phyloP scores from a whole-genome alignment of 1,140 invertebrate species.

The Heterodera schachtii region DNA sequence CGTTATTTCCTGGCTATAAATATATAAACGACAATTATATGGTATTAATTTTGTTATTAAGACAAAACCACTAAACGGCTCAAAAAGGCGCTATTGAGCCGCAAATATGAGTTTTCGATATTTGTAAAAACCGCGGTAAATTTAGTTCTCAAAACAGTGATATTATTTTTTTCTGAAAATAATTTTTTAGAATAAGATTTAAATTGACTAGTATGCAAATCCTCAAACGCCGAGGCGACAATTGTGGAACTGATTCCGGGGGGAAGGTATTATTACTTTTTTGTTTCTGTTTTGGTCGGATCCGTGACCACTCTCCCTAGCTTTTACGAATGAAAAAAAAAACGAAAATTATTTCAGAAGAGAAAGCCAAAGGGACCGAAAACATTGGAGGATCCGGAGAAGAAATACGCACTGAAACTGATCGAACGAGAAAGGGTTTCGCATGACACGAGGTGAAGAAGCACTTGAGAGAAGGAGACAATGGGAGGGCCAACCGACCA shows the following conservation, averaged over 20 bases:
- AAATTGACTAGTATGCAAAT: no score
- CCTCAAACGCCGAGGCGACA: not conserved
- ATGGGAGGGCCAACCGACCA: no score
- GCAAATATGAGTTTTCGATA: no score
- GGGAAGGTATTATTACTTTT: not conserved
- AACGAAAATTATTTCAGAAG: not conserved
- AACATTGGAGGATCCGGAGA: slow-evolving; percentile 80
- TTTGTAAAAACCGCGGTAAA: no score
- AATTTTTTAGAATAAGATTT: no score
- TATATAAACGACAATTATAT: no score
- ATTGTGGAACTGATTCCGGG: not conserved
- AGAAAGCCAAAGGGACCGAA: slow-evolving; percentile 67
- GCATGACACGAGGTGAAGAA: slow-evolving; percentile 65
- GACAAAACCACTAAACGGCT: no score
- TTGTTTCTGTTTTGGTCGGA: not conserved
- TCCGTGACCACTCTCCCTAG: not conserved
- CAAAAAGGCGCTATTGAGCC: no score
- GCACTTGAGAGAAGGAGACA: not conserved
- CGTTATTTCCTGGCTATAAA: no score
- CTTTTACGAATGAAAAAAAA: not conserved
- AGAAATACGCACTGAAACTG: slow-evolving; percentile 86
- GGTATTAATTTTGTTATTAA: no score
- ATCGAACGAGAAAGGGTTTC: slow-evolving; percentile 74
- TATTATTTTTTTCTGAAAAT: no score
- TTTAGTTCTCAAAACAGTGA: no score